These are phyloP conservation scores for Harlomillsia oculata DNA, from an alignment of 1,140 invertebrate species.

Conservation along the genomic window DNA sequence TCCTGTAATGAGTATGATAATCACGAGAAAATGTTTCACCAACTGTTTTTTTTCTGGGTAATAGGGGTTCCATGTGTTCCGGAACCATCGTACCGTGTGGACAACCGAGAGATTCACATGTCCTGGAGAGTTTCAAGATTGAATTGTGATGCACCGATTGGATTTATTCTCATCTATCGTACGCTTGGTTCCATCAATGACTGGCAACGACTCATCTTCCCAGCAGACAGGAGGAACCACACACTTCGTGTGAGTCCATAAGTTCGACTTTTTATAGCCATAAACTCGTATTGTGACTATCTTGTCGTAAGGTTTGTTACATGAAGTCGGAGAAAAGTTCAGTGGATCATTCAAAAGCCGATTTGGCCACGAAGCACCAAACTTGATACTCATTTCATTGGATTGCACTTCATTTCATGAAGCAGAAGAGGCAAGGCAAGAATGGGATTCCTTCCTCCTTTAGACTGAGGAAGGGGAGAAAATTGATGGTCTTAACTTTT, in stretches of 20 bases:
- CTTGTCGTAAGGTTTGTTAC: background rate
- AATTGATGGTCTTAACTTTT: slow-evolving; percentile 28
- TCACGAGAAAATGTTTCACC: no score
- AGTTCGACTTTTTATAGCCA: no score
- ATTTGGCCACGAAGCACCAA: no score
- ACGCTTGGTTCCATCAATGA: slow-evolving; percentile 24
- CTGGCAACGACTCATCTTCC: slow-evolving; percentile 24
- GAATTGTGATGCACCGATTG: slow-evolving; percentile 19
- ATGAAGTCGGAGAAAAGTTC: background rate
- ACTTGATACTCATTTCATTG: slow-evolving; percentile 9
- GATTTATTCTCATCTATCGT: slow-evolving; percentile 27
- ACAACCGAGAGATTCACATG: slow-evolving; percentile 21
- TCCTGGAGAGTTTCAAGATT: slow-evolving; percentile 9
- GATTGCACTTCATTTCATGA: no score
- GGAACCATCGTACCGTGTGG: slow-evolving; percentile 10
- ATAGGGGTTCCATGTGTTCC: slow-evolving; percentile 18
- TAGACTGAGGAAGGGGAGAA: no score
- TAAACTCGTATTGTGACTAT: no score
- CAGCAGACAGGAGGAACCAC: slow-evolving; percentile 13
- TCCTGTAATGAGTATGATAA: no score
- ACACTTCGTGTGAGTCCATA: slow-evolving; percentile 20
- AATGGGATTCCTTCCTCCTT: slow-evolving; percentile 7
- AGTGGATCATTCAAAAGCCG: slow-evolving; percentile 7
- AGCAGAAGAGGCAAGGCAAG: background rate
- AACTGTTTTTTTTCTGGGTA: slow-evolving; percentile 7